phyloP scores from a whole-genome alignment of 2,888 invertebrate species.

The Stratiomys singularior region DNA sequence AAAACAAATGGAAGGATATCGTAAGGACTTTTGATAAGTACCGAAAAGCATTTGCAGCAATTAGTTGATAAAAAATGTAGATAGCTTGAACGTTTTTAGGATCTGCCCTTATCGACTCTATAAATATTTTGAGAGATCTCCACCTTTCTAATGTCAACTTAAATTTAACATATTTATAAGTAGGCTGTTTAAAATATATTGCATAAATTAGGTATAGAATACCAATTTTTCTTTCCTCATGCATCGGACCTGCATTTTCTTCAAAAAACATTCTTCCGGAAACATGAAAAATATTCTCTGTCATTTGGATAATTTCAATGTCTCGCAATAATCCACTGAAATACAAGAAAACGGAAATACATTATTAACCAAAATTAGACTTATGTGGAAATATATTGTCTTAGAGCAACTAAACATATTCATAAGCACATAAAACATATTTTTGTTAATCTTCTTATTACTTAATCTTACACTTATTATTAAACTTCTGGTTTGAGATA shows the following conservation, averaged over 20 bases:
- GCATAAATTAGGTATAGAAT: conserved; percentile 51
- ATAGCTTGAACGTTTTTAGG: conserved; percentile 45
- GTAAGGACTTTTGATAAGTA: not conserved
- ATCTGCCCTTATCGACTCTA: conserved; percentile 37
- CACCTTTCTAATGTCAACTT: conserved; percentile 48
- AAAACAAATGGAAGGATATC: not conserved
- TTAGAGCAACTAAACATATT: too few species aligned
- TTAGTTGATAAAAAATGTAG: conserved; percentile 51
- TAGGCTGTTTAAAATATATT: conserved; percentile 53
- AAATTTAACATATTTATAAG: conserved; percentile 50
- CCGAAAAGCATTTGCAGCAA: conserved; percentile 49
- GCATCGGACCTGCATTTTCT: not conserved
- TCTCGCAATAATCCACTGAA: conserved; percentile 38
- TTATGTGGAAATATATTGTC: too few species aligned
- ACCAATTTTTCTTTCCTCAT: conserved; percentile 36
- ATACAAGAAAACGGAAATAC: too few species aligned
- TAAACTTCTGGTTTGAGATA: too few species aligned
- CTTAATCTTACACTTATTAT: too few species aligned
- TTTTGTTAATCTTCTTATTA: too few species aligned
- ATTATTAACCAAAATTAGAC: too few species aligned
- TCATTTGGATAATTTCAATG: conserved; percentile 47
- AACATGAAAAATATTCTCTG: conserved; percentile 40
- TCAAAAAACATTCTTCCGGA: conserved; percentile 43
- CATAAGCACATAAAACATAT: too few species aligned
- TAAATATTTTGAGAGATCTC: conserved; percentile 45